These are phyloP conservation scores for Pollenia angustigena DNA, from an alignment of 2,888 invertebrate species.

Conservation along the genomic window DNA sequence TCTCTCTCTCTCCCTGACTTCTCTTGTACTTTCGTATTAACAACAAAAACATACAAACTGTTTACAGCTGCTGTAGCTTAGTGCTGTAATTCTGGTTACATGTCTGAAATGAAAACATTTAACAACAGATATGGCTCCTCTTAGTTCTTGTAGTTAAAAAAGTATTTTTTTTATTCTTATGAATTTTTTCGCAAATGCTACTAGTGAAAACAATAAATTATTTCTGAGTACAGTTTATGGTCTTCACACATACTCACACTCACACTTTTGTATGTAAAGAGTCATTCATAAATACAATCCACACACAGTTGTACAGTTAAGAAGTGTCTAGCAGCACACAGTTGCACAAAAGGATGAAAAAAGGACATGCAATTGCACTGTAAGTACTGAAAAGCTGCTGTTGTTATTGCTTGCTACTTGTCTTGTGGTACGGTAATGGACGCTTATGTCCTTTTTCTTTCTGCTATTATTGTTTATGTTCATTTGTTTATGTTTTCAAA, in stretches of 20 bases:
- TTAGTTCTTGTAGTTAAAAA: constrained; percentile 5
- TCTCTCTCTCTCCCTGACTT: neutral
- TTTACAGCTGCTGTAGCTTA: constrained; percentile 41
- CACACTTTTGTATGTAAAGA: neutral
- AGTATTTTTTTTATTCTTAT: constrained; percentile 25
- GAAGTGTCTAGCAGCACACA: constrained; percentile 13
- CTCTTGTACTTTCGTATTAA: neutral
- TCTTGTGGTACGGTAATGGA: constrained; percentile 43
- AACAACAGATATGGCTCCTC: constrained; percentile 1
- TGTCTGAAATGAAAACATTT: constrained; percentile 27
- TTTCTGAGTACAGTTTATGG: constrained; percentile 37
- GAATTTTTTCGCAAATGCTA: neutral
- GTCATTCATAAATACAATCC: neutral
- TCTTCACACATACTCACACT: neutral
- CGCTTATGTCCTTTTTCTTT: neutral
- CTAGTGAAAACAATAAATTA: constrained; percentile 63
- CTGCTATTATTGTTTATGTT: constrained; percentile 4
- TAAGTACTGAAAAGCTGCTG: neutral
- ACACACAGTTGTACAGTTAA: constrained; percentile 20
- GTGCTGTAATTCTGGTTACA: constrained; percentile 23
- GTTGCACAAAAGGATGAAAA: constrained; percentile 22
- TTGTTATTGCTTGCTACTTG: neutral
- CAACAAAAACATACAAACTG: constrained; percentile 23
- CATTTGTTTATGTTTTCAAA: neutral
- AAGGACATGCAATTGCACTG: neutral